Evolutionary conservation across 2,113 vertebrate species (phyloP).

Genomic region (Reinhardtius hippoglossoides): DNA sequence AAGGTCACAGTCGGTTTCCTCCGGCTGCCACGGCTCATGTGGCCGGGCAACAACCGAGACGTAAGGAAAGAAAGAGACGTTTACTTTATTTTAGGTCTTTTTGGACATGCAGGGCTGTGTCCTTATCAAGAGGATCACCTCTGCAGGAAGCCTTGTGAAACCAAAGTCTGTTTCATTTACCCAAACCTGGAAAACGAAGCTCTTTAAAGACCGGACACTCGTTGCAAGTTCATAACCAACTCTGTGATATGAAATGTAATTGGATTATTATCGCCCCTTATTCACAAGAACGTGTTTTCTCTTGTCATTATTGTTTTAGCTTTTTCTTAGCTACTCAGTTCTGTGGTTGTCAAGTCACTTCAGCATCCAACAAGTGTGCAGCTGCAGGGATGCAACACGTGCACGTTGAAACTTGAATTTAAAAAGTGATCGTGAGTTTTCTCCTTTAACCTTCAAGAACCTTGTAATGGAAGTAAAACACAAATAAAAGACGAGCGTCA

Average conservation of each 20-base stretch:
- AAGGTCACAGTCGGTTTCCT: not conserved
- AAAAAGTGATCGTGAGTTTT: not conserved
- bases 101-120: not conserved
- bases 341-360: too few species aligned
- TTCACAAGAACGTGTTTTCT: too few species aligned
- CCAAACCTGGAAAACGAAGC: not conserved
- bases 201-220: too few species aligned
- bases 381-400: not conserved
- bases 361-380: too few species aligned
- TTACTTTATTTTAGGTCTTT: too few species aligned
- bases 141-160: constrained; percentile 38
- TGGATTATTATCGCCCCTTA: too few species aligned
- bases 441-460: not conserved
- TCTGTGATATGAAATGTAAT: too few species aligned
- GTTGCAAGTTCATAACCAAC: too few species aligned
- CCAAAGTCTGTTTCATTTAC: constrained; percentile 20
- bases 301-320: too few species aligned
- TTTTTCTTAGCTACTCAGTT: too few species aligned
- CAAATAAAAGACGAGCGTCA: not conserved
- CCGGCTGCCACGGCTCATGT: constrained; percentile 1
- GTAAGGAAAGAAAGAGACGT: too few species aligned
- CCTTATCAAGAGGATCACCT: constrained; percentile 15
- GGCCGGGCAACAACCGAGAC: not conserved
- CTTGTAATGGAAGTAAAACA: not conserved
- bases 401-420: not conserved